Percentiles rank a stretch among this genome's conserved stretches.
These are phyloP conservation scores for Lepidurus arcticus DNA, from an alignment of 1,140 invertebrate species.

Conservation along the genomic window DNA sequence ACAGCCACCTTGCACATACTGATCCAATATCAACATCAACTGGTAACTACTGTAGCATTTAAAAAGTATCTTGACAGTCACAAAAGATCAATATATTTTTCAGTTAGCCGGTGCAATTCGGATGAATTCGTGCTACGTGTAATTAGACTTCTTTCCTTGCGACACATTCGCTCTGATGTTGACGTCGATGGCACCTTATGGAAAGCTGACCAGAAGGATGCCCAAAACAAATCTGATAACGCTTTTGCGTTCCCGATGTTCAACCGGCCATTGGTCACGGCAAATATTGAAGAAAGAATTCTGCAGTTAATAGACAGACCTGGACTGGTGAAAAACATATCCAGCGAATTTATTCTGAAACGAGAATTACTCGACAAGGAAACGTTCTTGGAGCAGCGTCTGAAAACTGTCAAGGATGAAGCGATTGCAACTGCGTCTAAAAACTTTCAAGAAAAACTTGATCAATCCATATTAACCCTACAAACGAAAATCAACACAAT, in stretches of 20 bases:
- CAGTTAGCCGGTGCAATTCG: no score
- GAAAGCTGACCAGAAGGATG: neutral
- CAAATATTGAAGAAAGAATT: neutral
- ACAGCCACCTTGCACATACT: no score
- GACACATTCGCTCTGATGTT: no score
- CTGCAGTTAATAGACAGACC: neutral
- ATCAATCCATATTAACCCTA: neutral
- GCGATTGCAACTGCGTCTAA: neutral
- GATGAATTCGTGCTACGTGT: no score
- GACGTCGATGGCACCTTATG: no score
- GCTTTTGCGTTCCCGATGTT: neutral
- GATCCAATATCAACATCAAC: no score
- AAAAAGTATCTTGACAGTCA: no score
- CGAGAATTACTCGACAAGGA: neutral
- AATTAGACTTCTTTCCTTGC: no score
- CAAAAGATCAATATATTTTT: no score
- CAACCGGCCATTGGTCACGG: no score
- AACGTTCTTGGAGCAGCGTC: neutral
- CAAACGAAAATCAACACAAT: neutral
- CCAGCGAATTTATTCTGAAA: neutral
- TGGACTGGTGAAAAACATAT: neutral
- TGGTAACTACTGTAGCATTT: no score
- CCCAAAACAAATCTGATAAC: neutral
- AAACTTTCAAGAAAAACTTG: neutral
- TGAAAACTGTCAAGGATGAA: neutral